phyloP scores from a whole-genome alignment of 1,140 invertebrate genomes.

The Cydia amplana region DNA sequence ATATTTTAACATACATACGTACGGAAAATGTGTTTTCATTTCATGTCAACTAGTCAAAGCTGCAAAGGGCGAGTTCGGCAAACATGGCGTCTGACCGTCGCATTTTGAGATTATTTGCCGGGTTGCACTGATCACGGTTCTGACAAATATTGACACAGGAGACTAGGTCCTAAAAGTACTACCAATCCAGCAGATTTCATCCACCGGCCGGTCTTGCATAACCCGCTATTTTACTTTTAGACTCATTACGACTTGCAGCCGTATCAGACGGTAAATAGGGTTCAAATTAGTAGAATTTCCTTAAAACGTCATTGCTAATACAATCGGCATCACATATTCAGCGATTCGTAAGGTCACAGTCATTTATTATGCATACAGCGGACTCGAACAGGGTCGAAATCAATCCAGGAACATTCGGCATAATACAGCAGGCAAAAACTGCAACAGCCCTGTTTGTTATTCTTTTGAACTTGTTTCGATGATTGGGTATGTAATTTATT shows the following conservation, averaged over 20 bases:
- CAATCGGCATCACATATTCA: slow-evolving; percentile 50
- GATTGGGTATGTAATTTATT: slow-evolving; percentile 25
- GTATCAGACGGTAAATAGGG: not conserved
- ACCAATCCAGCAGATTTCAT: slow-evolving; percentile 1
- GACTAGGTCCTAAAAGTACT: not conserved
- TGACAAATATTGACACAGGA: not conserved
- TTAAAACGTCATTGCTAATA: slow-evolving; percentile 16
- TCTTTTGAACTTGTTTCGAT: slow-evolving; percentile 39
- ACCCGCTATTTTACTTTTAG: not conserved
- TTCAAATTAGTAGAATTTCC: not conserved
- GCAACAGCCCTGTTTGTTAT: slow-evolving; percentile 46
- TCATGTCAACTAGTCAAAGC: not conserved
- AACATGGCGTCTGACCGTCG: not conserved
- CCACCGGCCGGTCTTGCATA: slow-evolving; percentile 21
- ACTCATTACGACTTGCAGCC: not conserved
- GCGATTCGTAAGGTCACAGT: slow-evolving; percentile 55
- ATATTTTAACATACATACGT: too few species aligned
- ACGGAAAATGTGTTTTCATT: too few species aligned
- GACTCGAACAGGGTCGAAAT: slow-evolving; percentile 54
- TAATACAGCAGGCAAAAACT: slow-evolving; percentile 50
- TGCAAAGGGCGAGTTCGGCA: not conserved
- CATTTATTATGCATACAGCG: slow-evolving; percentile 62
- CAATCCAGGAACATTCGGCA: slow-evolving; percentile 54
- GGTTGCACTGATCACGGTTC: not conserved
- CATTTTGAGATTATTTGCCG: not conserved